Percentiles rank a stretch among this genome's conserved stretches.
phyloP scores from a whole-genome alignment of 2,888 invertebrate species.

The Amblyjoppa fuscipennis region DNA sequence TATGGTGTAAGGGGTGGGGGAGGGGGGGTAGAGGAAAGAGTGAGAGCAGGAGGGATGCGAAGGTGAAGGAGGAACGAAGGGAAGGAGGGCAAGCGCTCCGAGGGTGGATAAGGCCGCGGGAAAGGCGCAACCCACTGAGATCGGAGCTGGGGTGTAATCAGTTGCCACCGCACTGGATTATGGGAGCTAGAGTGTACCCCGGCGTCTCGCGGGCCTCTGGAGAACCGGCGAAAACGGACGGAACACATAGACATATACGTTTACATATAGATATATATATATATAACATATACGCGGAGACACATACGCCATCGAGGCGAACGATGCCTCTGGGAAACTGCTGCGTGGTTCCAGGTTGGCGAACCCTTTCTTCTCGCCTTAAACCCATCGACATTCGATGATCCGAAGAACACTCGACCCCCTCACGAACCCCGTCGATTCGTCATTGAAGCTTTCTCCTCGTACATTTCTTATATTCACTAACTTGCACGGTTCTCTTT shows the following conservation, averaged over 20 bases:
- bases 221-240: slow-evolving; percentile 34
- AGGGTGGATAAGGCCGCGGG: slow-evolving; percentile 81
- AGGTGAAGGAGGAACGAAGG: slow-evolving; percentile 65
- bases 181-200: slow-evolving; percentile 77
- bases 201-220: slow-evolving; percentile 71
- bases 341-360: slow-evolving; percentile 56
- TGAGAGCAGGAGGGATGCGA: slow-evolving; percentile 48
- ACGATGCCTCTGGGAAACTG: slow-evolving; percentile 67
- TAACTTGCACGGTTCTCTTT: not conserved
- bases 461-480: not conserved
- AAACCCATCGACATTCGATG: slow-evolving; percentile 74
- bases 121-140: slow-evolving; percentile 65
- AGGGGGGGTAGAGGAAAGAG: slow-evolving; percentile 52
- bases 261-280: too few species aligned
- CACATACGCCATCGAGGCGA: slow-evolving; percentile 37
- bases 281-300: slow-evolving; percentile 5
- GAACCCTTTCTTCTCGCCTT: slow-evolving; percentile 46
- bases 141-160: slow-evolving; percentile 82
- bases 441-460: not conserved
- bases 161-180: slow-evolving; percentile 85
- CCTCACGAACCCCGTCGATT: slow-evolving; percentile 27
- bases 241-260: not conserved
- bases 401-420: slow-evolving; percentile 67
- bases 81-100: slow-evolving; percentile 69
- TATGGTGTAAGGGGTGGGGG: slow-evolving; percentile 70